phyloP scores from a whole-genome alignment of 1,140 invertebrate genomes.

The Drosophila ogumai region DNA sequence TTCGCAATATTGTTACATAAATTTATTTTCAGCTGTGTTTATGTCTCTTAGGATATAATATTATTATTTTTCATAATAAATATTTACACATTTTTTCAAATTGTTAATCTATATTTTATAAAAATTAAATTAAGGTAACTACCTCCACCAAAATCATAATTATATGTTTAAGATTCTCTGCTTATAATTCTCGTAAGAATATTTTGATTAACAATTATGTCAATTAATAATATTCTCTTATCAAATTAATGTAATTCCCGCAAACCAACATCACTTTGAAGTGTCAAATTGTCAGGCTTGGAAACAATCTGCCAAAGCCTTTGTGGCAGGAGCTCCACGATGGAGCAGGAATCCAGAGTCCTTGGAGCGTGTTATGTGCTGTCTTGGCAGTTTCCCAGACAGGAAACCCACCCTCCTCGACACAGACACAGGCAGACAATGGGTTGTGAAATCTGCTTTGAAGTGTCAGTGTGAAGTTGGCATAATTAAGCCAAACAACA shows the following conservation, averaged over 20 bases:
- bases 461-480: conserved; percentile 83
- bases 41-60: neutral
- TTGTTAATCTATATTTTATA: neutral
- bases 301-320: conserved; percentile 20
- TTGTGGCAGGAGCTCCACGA: neutral
- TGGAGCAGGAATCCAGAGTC: neutral
- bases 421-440: conserved; percentile 25
- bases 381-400: conserved; percentile 48
- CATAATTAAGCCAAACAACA: conserved; percentile 72
- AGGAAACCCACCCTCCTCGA: neutral
- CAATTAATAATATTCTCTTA: too few species aligned
- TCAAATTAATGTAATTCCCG: conserved; percentile 4
- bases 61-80: neutral
- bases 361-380: conserved; percentile 41
- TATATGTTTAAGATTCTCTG: too few species aligned
- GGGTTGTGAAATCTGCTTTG: conserved; percentile 66
- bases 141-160: neutral
- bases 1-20: too few species aligned
- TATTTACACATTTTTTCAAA: neutral
- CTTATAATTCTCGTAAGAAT: too few species aligned
- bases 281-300: conserved; percentile 31
- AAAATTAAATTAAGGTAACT: neutral
- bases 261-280: conserved; percentile 15
- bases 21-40: too few species aligned
- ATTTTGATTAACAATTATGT: neutral